Evolutionary conservation across 2,797 vertebrate species (phyloP).

Genomic region (Clarias pachynema): DNA sequence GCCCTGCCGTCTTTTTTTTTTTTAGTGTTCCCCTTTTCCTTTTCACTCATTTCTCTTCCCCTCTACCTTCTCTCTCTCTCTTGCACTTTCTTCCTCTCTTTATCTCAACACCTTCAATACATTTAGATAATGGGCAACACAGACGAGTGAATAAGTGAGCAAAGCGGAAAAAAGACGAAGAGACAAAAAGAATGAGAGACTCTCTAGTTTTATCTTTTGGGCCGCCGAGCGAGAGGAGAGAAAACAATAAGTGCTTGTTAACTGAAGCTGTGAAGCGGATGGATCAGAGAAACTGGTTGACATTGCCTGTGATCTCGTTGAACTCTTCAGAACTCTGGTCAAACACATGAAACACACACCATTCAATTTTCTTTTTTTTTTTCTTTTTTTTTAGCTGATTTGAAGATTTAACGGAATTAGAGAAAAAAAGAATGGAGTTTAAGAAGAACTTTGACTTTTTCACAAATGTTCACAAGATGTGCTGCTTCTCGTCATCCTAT

Average conservation of each 20-base stretch:
- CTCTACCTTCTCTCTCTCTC: conserved; percentile 14
- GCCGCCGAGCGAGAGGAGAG: conserved; percentile 47
- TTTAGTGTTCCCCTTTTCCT: conserved; percentile 67
- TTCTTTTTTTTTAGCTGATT: not conserved
- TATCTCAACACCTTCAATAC: conserved; percentile 75
- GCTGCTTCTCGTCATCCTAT: no score
- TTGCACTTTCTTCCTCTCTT: conserved; percentile 52
- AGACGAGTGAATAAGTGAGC: conserved; percentile 72
- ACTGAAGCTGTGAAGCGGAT: conserved; percentile 65
- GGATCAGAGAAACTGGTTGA: conserved; percentile 22
- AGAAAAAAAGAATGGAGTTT: not conserved
- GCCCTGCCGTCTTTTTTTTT: conserved; percentile 68
- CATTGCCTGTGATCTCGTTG: conserved; percentile 12
- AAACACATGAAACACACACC: conserved; percentile 6
- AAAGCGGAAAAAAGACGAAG: conserved; percentile 32
- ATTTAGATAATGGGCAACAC: conserved; percentile 75
- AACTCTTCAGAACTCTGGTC: not conserved
- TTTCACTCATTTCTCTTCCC: conserved; percentile 47
- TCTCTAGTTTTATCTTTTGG: conserved; percentile 69
- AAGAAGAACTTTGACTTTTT: not conserved
- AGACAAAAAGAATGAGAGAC: conserved; percentile 51
- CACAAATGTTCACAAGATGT: not conserved
- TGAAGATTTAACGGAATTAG: not conserved
- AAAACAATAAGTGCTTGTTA: conserved; percentile 62
- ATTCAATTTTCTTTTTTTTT: not conserved